Percentiles rank a stretch among this genome's conserved stretches.
These are phyloP conservation scores for Anodontia alba DNA, from an alignment of 2,888 invertebrate species.

Conservation along the genomic window DNA sequence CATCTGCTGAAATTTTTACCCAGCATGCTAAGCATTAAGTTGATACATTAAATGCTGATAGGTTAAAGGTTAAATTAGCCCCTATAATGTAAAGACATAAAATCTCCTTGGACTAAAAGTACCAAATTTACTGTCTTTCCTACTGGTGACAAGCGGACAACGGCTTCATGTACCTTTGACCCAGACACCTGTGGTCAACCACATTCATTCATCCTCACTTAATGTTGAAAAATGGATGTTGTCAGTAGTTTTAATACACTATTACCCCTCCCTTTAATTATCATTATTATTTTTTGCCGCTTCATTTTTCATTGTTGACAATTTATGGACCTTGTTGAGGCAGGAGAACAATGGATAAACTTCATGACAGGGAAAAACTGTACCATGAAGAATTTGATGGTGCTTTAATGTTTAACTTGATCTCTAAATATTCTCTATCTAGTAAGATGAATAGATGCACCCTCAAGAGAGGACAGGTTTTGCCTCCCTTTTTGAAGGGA, in stretches of 20 bases:
- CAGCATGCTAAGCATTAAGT: too few relatives aligned
- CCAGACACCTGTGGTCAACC: slow-evolving; percentile 12
- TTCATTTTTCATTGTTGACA: slow-evolving; percentile 4
- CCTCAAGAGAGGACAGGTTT: too few relatives aligned
- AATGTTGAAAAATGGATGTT: slow-evolving; percentile 5
- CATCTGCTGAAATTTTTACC: too few relatives aligned
- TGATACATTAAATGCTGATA: too few relatives aligned
- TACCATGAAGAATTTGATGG: not conserved
- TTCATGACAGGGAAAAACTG: not conserved
- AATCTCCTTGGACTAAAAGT: not conserved
- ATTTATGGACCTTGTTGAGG: not conserved
- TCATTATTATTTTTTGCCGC: slow-evolving; percentile 4
- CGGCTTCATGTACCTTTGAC: not conserved
- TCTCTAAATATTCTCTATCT: too few relatives aligned
- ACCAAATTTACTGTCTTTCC: slow-evolving; percentile 12
- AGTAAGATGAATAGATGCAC: too few relatives aligned
- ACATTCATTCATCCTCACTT: not conserved
- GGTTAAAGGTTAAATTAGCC: not conserved
- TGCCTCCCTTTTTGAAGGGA: too few relatives aligned
- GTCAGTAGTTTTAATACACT: not conserved
- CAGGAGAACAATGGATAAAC: not conserved
- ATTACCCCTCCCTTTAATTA: slow-evolving; percentile 4
- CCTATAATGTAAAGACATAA: not conserved
- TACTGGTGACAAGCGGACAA: not conserved
- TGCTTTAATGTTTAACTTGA: not conserved